Percentiles rank a stretch among this genome's conserved stretches.
These are phyloP conservation scores for Cebidichthys violaceus DNA, from an alignment of 2,113 vertebrate species.

Conservation along the genomic window DNA sequence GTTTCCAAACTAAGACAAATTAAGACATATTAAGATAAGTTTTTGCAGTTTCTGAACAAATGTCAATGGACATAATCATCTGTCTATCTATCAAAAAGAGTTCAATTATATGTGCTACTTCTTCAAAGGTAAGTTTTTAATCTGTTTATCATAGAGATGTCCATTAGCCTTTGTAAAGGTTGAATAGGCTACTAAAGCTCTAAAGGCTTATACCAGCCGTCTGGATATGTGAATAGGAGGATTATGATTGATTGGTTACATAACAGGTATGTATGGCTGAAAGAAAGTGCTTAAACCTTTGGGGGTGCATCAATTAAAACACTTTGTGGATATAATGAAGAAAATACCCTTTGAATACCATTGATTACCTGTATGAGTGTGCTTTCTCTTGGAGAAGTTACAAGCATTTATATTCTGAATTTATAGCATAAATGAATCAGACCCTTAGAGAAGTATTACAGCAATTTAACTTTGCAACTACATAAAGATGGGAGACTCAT, in stretches of 20 bases:
- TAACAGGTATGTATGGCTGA: not conserved
- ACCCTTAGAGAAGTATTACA: not conserved
- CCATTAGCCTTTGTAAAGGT: not conserved
- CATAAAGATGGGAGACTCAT: not conserved
- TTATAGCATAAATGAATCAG: not conserved
- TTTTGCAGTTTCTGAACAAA: not conserved
- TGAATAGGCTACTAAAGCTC: not conserved
- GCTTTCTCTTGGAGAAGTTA: not conserved
- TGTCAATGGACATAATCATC: not conserved
- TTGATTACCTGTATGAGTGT: not conserved
- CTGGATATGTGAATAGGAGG: constrained; percentile 1
- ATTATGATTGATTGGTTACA: constrained; percentile 2
- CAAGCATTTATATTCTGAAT: not conserved
- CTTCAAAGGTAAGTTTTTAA: not conserved
- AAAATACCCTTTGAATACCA: not conserved
- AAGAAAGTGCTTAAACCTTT: not conserved
- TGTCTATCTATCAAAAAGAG: not conserved
- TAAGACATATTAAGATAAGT: no score
- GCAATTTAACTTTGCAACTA: not conserved
- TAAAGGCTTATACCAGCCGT: not conserved
- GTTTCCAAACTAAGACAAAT: no score
- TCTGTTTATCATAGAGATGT: not conserved
- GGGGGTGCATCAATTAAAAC: not conserved
- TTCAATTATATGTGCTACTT: not conserved
- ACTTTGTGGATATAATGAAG: not conserved